phyloP scores from a whole-genome alignment of 1,140 invertebrate species.

The Lucilia sericata region DNA sequence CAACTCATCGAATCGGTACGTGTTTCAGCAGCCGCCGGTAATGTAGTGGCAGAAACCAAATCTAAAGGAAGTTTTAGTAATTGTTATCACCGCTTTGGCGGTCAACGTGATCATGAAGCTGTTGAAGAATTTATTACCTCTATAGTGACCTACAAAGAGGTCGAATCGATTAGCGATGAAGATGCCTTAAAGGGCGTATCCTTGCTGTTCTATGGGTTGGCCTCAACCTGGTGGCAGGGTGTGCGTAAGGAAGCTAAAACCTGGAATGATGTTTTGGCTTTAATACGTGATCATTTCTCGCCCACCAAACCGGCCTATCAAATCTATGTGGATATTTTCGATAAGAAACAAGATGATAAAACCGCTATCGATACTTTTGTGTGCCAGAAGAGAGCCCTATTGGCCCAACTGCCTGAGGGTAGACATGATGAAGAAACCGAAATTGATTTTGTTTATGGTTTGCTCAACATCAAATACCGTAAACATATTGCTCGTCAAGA shows the following conservation, averaged over 20 bases:
- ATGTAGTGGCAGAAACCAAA: neutral
- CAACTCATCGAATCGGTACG: constrained; percentile 42
- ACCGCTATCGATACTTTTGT: constrained; percentile 59
- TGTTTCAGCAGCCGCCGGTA: constrained; percentile 20
- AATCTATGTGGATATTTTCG: constrained; percentile 63
- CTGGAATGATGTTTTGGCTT: constrained; percentile 56
- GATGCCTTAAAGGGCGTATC: constrained; percentile 62
- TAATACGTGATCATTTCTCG: constrained; percentile 61
- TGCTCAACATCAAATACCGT: constrained; percentile 57
- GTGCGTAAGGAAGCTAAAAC: constrained; percentile 59
- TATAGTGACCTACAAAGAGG: constrained; percentile 61
- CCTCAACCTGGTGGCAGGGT: constrained; percentile 63
- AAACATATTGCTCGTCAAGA: constrained; percentile 60
- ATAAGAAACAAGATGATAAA: constrained; percentile 50
- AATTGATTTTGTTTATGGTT: constrained; percentile 61
- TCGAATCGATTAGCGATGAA: constrained; percentile 61
- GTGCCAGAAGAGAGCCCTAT: constrained; percentile 59
- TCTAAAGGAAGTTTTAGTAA: constrained; percentile 65
- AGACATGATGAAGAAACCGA: constrained; percentile 63
- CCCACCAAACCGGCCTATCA: constrained; percentile 63
- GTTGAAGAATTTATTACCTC: constrained; percentile 64
- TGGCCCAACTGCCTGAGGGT: constrained; percentile 61
- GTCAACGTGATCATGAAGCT: constrained; percentile 63
- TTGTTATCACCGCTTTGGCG: constrained; percentile 57
- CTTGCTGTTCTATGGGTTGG: constrained; percentile 54